phyloP scores from a whole-genome alignment of 2,113 vertebrate species.

The Charina bottae region DNA sequence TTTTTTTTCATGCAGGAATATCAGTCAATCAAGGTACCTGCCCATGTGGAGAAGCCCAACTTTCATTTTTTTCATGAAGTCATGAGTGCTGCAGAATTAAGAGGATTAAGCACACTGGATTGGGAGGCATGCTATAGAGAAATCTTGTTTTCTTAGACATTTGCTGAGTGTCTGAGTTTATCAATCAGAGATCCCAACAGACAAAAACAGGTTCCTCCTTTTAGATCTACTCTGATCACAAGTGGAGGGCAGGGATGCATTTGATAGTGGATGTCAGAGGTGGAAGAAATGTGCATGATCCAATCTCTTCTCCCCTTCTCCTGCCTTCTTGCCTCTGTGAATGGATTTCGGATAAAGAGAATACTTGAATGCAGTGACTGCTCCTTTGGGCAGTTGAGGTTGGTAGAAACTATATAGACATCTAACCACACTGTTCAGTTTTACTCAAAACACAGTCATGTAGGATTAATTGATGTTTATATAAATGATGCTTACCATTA shows the following conservation, averaged over 20 bases:
- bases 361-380: not conserved
- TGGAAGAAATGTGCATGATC: not conserved
- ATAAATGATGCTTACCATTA: not conserved
- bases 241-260: not conserved
- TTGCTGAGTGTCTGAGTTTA: not conserved
- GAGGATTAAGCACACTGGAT: not conserved
- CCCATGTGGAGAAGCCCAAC: not conserved
- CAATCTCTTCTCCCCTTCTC: not conserved
- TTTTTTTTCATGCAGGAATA: not conserved
- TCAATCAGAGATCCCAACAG: not conserved
- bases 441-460: not conserved
- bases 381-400: not conserved
- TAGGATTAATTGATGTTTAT: not conserved
- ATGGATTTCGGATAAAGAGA: not conserved
- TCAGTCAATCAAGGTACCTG: not conserved
- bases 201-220: not conserved
- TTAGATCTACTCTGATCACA: not conserved
- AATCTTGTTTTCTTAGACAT: not conserved
- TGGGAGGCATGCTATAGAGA: not conserved
- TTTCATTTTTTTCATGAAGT: not conserved
- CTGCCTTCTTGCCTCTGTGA: not conserved
- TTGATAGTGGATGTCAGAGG: not conserved
- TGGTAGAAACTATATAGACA: not conserved
- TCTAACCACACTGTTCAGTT: not conserved
- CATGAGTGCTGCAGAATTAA: not conserved